Base-by-base conservation (phyloP, 1,140 invertebrate genomes). In the Phymorhynchus buccinoides region DNA sequence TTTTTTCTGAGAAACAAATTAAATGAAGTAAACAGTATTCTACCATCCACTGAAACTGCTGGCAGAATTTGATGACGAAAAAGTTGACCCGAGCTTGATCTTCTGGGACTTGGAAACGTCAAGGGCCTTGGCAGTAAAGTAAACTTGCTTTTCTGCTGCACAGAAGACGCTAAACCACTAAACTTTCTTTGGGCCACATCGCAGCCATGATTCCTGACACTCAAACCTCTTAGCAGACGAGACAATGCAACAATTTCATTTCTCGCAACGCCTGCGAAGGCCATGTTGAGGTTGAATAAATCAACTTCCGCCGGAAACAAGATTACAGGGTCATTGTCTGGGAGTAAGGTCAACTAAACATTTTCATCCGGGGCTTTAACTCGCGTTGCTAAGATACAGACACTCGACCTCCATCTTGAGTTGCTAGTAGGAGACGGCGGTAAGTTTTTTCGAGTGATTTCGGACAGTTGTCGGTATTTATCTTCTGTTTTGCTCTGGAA, bases 391-490 rank as follows among this genome's bases (percentile, higher is more conserved):
- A 71, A 68, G 81, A 44, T n/a, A 83, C 81, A 35, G 81, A 83
- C 71, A 73, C 71, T 56, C 71, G 48, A 48, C 66, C 39, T 84
- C 83, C 83, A 84, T 84, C 42, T 77, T 84, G 12, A 62, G 83
- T 71, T 84, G 41, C 16, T 37, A 6, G 42, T 16, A 77, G 52
- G 75, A 41, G 48, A 42, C 37, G 22, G 66, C 30, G 71, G 30
- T 71, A 83, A 44, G 42, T 71, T 68, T 75, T 71, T 68, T 75
- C 39, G n/a, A 32, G 75, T 41, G 39, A 14, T 39, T 83, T 75
- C 44, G 30, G 52, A 84, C 37, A 56, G 56, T 73, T 84, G 71
- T 79, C 73, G 1, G 16, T 35, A 66, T 30, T 41, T 81, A 32
- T 27, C 12, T 14, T 37, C 18, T n/a, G 30, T 62, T 66, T n/a